Conservation (phyloP, 2,888 invertebrate species). For the Ormyrus rosae region DNA sequence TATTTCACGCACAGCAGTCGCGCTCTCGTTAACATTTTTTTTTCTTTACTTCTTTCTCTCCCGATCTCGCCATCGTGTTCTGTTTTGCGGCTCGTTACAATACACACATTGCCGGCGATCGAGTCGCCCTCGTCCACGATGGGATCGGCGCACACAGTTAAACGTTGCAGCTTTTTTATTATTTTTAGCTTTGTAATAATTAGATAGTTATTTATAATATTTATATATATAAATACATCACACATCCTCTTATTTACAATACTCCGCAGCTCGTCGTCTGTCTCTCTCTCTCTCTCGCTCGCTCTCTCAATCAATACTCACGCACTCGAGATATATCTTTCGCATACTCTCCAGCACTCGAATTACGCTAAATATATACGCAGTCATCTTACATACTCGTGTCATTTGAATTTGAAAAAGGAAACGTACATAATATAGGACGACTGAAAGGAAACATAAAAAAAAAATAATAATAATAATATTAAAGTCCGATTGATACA, state of each 20-base stretch:
- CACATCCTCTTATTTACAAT: conserved; percentile 62
- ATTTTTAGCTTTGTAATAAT: conserved; percentile 46
- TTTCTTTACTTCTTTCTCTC: neutral
- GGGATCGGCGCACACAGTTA: conserved; percentile 41
- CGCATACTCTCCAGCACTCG: neutral
- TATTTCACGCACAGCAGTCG: conserved; percentile 29
- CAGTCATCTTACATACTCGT: neutral
- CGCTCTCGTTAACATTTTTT: conserved; percentile 2
- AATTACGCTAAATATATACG: conserved; percentile 15
- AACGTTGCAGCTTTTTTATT: conserved; percentile 41
- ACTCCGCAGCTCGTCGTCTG: conserved; percentile 15
- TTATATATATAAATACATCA: conserved; percentile 63
- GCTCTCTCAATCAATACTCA: neutral
- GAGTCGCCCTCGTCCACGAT: conserved; percentile 18
- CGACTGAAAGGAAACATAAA: conserved; percentile 18
- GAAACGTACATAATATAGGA: neutral
- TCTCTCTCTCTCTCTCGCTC: conserved; percentile 11
- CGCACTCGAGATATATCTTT: neutral
- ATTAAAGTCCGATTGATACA: conserved; percentile 30
- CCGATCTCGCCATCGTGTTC: neutral
- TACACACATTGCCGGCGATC: too few species aligned
- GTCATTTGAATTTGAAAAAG: neutral
- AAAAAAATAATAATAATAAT: conserved; percentile 36
- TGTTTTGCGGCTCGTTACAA: neutral
- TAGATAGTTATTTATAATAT: conserved; percentile 56